A percentile compares a stretch with the other conserved stretches of the same genome.
These are phyloP conservation scores for Tupiocoris notatus DNA, from an alignment of 2,888 invertebrate species.

Conservation along the genomic window DNA sequence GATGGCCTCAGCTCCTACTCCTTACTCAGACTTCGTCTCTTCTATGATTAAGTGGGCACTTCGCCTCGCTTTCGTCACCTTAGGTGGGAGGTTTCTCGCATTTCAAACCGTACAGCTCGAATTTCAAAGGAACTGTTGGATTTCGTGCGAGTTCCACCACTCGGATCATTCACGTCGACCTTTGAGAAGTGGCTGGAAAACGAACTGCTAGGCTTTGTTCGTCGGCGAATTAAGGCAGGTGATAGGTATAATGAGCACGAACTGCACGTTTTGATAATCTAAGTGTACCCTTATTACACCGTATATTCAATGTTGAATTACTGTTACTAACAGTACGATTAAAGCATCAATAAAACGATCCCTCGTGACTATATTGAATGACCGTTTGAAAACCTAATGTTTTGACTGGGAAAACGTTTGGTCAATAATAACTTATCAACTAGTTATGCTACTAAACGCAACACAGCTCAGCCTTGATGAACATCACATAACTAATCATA, in stretches of 20 bases:
- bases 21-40: not conserved
- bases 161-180: not conserved
- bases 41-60: not conserved
- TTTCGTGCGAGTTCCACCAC: not conserved
- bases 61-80: not conserved
- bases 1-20: not conserved
- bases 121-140: not conserved
- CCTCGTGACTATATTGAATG: too few species aligned
- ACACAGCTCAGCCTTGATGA: not conserved
- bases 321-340: too few species aligned
- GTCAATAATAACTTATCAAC: too few species aligned
- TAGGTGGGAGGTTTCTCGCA: not conserved
- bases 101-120: not conserved
- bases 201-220: not conserved
- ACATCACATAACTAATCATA: not conserved
- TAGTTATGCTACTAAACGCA: not conserved
- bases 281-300: too few species aligned
- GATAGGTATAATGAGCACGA: too few species aligned
- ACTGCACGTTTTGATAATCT: too few species aligned
- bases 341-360: too few species aligned
- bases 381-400: too few species aligned
- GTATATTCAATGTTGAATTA: too few species aligned
- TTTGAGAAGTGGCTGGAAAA: not conserved
- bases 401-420: too few species aligned
- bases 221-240: not conserved